A percentile compares a stretch with the other conserved stretches of the same genome.
These are phyloP conservation scores for Cyanoliseus patagonus DNA, from an alignment of 2,113 vertebrate genomes.

Conservation along the genomic window DNA sequence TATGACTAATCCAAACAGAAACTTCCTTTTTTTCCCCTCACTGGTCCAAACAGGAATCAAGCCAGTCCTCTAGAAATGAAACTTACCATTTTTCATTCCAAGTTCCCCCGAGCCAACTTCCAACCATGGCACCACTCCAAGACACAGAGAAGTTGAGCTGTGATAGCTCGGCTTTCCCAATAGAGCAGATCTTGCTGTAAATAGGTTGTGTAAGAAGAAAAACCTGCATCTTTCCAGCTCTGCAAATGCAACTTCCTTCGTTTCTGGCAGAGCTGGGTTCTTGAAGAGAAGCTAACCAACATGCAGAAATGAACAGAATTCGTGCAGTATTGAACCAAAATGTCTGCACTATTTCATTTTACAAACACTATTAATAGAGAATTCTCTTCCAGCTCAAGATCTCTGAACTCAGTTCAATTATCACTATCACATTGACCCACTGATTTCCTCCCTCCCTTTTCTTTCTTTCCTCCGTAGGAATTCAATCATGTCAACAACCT, in stretches of 20 bases:
- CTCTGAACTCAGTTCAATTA: neutral
- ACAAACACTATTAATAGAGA: neutral
- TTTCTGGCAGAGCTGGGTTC: neutral
- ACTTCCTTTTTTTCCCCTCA: neutral
- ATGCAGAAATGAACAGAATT: neutral
- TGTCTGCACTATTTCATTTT: neutral
- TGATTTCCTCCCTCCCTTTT: too few relatives aligned
- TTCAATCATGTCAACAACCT: neutral
- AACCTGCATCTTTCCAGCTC: neutral
- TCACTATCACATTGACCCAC: neutral
- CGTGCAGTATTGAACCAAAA: neutral
- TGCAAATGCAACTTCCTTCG: neutral
- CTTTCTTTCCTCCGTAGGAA: neutral
- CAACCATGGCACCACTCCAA: slow-evolving; percentile 39
- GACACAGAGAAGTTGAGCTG: neutral
- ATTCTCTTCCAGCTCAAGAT: neutral
- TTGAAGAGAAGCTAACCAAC: neutral
- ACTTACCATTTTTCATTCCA: slow-evolving; percentile 4
- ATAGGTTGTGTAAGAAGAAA: neutral
- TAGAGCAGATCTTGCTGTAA: neutral
- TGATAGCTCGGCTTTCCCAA: neutral
- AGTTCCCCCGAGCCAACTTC: neutral
- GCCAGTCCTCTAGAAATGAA: slow-evolving; percentile 36
- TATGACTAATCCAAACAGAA: neutral
- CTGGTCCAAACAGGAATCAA: slow-evolving; percentile 19